Evolutionary conservation across 1,140 invertebrate genomes (phyloP), one percentile per base, ranked within the genome.

Genomic region (Drosophila chauvacae): DNA sequence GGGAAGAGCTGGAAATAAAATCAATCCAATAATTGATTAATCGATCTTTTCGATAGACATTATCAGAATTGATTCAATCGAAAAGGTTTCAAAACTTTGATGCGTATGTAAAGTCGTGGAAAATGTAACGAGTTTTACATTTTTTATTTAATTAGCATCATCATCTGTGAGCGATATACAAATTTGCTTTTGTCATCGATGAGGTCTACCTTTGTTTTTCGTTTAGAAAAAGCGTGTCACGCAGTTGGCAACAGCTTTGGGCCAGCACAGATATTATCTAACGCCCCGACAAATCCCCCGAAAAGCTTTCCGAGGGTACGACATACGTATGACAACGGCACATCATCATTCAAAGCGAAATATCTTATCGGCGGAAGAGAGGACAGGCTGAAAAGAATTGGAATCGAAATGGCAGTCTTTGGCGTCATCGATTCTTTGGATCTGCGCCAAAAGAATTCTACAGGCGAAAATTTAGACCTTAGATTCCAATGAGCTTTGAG

Each of bases 331-430:
- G 84, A 87, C 84, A 87, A 80, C 73, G 66, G 84, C 84, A 88
- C 84, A 88, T 88, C 84, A 88, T 88, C 85, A 88, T 88, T 88
- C 85, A 88, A 88, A 88, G 77, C 48, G 4, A 56, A 51, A 37
- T 88, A 88, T 88, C 84, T 88, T 88, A 88, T 88, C 84, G 81
- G 62, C 51, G 65, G 63, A 28, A 33, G 64, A 37, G 41, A 45
- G 39, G 28, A 51, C 35, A 35, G 30, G 28, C 28, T n/a, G 30
- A n/a, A 61, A 60, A 47, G 57, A 47, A 53, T 65, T 50, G 51
- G 48, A 48, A 47, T 28, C n/a, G 33, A 18, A 60, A 28, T 33
- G 18, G 41, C 18, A 51, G 48, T 50, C 33, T 18, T 56, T 1
- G 18, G 37, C 55, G 35, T 41, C 56, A 61, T 64, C 37, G 61